Conservation (phyloP, 1,140 invertebrate species). For the Phenacoccus solenopsis region DNA sequence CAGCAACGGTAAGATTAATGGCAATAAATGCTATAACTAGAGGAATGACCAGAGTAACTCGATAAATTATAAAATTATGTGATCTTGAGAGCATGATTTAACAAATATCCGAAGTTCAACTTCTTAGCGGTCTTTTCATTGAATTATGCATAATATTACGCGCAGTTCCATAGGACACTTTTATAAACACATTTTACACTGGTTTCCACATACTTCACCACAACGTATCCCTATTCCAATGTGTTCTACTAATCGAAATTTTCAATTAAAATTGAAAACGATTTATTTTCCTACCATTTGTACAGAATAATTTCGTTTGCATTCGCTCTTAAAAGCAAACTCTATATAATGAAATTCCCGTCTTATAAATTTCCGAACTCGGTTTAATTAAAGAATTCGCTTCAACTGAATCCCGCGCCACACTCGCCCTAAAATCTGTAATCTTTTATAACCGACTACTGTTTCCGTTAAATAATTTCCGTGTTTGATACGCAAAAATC, state of each 20-base stretch:
- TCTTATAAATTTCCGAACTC: neutral
- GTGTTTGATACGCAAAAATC: neutral
- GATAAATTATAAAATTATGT: too few species aligned
- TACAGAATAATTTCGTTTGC: neutral
- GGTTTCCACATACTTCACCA: too few species aligned
- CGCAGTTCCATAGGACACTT: too few species aligned
- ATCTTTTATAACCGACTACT: slow-evolving; percentile 2
- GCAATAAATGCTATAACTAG: too few species aligned
- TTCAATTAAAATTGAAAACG: neutral
- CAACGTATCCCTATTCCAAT: too few species aligned
- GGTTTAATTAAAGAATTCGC: neutral
- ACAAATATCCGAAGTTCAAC: too few species aligned
- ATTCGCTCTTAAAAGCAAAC: neutral
- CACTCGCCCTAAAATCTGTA: neutral
- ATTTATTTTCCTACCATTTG: neutral
- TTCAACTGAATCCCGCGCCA: neutral
- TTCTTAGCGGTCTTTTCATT: too few species aligned
- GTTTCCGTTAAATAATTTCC: neutral
- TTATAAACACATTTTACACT: too few species aligned
- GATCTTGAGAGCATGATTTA: too few species aligned
- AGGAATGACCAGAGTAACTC: too few species aligned
- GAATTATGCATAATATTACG: too few species aligned
- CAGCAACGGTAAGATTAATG: too few species aligned
- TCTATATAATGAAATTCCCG: slow-evolving; percentile 2
- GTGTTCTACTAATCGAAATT: neutral